Evolutionary conservation across 2,797 vertebrate genomes (phyloP).

Genomic region (Pogonophryne albipinna): DNA sequence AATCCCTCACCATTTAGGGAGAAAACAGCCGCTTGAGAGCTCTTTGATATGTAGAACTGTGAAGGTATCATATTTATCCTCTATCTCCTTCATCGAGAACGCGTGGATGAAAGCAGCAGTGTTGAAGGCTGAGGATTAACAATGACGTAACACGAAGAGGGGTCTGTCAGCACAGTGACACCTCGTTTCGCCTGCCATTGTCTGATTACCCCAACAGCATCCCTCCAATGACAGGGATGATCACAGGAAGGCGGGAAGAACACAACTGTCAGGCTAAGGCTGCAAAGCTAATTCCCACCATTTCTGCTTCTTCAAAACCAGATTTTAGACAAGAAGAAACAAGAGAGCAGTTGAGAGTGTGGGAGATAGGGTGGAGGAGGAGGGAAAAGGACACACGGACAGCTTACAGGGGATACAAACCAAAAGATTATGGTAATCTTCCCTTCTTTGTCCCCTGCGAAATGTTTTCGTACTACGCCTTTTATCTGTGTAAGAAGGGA

Average conservation of each 20-base stretch:
- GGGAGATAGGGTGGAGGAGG: slow-evolving; percentile 66
- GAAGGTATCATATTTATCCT: slow-evolving; percentile 80
- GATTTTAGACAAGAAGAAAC: slow-evolving; percentile 89
- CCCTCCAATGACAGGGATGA: slow-evolving; percentile 92
- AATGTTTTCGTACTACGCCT: slow-evolving; percentile 99
- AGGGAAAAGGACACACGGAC: slow-evolving; percentile 91
- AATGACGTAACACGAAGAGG: slow-evolving; percentile 88
- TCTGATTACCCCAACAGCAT: slow-evolving; percentile 89
- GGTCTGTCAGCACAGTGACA: slow-evolving; percentile 90
- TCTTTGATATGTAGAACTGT: slow-evolving; percentile 84
- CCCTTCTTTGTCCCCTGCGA: slow-evolving; percentile 94
- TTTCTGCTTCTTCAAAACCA: slow-evolving; percentile 90
- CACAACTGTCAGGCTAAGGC: slow-evolving; percentile 91
- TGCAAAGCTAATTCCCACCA: slow-evolving; percentile 92
- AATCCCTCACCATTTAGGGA: slow-evolving; percentile 78
- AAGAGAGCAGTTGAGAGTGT: slow-evolving; percentile 73
- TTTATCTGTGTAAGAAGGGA: slow-evolving; percentile 99
- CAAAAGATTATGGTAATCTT: slow-evolving; percentile 99
- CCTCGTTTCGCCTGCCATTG: slow-evolving; percentile 91
- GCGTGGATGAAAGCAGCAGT: slow-evolving; percentile 73
- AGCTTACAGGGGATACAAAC: slow-evolving; percentile 98
- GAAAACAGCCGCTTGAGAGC: slow-evolving; percentile 79
- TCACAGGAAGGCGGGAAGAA: slow-evolving; percentile 97
- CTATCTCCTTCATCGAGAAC: slow-evolving; percentile 62
- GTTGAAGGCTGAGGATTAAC: slow-evolving; percentile 88